A percentile compares a stretch with the other conserved stretches of the same genome.
phyloP scores from a whole-genome alignment of 2,113 vertebrate species.

The Holacanthus passer region DNA sequence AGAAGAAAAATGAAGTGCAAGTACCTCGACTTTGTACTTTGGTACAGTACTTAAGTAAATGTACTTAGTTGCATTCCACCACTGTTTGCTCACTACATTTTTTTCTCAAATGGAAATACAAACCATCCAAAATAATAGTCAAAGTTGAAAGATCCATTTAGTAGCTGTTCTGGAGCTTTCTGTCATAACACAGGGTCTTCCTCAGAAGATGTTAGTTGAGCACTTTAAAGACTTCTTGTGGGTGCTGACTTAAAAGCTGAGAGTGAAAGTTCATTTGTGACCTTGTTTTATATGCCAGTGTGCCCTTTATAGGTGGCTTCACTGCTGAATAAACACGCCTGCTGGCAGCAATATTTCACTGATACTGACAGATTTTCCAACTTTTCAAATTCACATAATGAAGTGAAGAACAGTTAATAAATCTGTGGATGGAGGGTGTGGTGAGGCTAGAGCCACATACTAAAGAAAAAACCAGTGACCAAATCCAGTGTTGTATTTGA shows the following conservation, averaged over 20 bases:
- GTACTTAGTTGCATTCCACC: too few relatives aligned
- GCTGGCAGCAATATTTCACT: neutral
- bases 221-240: too few relatives aligned
- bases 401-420: neutral
- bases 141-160: neutral
- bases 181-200: neutral
- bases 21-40: too few relatives aligned
- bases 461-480: neutral
- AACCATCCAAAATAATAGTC: neutral
- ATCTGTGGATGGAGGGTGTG: slow-evolving; percentile 4
- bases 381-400: neutral
- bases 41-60: too few relatives aligned
- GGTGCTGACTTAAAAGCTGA: neutral
- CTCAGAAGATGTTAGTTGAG: neutral
- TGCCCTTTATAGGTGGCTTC: neutral
- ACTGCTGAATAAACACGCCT: neutral
- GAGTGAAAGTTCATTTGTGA: neutral
- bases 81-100: too few relatives aligned
- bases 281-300: neutral
- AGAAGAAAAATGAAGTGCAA: too few relatives aligned
- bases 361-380: neutral
- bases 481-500: too few relatives aligned
- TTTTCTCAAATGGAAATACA: too few relatives aligned
- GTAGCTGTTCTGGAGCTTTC: neutral
- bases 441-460: neutral